A percentile compares a stretch with the other conserved stretches of the same genome.
These are phyloP conservation scores for Cyprinodon tularosa DNA, from an alignment of 2,113 vertebrate species.

Conservation along the genomic window DNA sequence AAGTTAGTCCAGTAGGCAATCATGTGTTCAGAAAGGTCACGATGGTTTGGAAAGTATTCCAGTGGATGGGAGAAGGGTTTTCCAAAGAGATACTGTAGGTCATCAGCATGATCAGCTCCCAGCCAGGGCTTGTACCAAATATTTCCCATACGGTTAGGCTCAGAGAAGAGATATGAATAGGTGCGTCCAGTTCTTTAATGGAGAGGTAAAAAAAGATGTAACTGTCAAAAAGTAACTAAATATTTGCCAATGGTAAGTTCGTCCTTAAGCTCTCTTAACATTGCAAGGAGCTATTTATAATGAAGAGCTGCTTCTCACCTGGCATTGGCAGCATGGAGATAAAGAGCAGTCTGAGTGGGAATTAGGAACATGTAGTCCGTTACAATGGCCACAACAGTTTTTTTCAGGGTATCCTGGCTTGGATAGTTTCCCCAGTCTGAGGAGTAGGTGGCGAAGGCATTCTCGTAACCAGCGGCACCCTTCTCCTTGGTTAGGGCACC, in stretches of 20 bases:
- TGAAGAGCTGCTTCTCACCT: conserved; percentile 76
- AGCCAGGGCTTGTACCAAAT: conserved; percentile 78
- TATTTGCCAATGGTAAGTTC: no score
- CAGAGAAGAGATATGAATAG: conserved; percentile 88
- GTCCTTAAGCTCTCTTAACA: no score
- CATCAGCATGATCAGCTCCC: conserved; percentile 91
- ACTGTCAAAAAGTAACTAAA: neutral
- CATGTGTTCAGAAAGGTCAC: conserved; percentile 81
- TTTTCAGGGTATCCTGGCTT: conserved; percentile 80
- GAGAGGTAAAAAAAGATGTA: neutral
- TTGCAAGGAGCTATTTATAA: neutral
- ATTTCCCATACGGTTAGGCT: conserved; percentile 82
- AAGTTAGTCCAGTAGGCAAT: conserved; percentile 99
- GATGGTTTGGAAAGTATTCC: conserved; percentile 84
- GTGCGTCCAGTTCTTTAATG: conserved; percentile 73
- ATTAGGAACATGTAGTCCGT: conserved; percentile 91
- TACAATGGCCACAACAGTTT: conserved; percentile 82
- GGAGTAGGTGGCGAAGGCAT: conserved; percentile 80
- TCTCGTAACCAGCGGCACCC: conserved; percentile 66
- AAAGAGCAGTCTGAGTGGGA: conserved; percentile 82
- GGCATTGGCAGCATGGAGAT: conserved; percentile 82
- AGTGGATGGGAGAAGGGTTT: conserved; percentile 86
- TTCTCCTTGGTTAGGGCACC: conserved; percentile 75
- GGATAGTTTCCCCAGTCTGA: conserved; percentile 76
- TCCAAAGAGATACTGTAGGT: conserved; percentile 92